Conservation (phyloP, 1,140 invertebrate species). For the Pseudomyrmex concolor region DNA sequence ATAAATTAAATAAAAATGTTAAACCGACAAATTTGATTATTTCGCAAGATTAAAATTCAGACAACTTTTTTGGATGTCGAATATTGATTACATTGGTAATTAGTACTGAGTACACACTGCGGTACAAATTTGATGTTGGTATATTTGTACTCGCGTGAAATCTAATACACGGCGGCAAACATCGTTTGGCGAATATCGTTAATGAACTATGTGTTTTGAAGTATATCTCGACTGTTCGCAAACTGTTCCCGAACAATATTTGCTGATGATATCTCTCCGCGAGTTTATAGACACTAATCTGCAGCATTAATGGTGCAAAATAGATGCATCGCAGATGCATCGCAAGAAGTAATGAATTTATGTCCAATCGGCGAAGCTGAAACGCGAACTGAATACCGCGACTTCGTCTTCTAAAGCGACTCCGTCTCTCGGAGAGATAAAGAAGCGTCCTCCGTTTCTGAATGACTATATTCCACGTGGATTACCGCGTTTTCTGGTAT, state of each 20-base stretch:
- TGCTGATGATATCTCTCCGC: background rate
- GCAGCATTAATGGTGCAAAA: background rate
- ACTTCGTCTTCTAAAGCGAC: conserved; percentile 49
- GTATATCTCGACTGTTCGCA: background rate
- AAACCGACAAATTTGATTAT: background rate
- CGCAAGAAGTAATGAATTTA: conserved; percentile 41
- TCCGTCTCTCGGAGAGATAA: conserved; percentile 29
- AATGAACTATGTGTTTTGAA: conserved; percentile 30
- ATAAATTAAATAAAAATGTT: conserved; percentile 1
- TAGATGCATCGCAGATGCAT: background rate
- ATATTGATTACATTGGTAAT: conserved; percentile 48
- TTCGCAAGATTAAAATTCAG: background rate
- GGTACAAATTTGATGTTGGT: conserved; percentile 24
- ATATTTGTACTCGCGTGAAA: conserved; percentile 15
- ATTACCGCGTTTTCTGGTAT: conserved; percentile 47
- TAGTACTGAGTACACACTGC: conserved; percentile 22
- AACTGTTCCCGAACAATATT: conserved; percentile 34
- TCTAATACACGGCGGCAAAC: conserved; percentile 27
- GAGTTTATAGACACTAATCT: background rate
- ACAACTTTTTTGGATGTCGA: conserved; percentile 33
- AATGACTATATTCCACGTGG: conserved; percentile 26
- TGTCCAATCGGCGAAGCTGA: conserved; percentile 34
- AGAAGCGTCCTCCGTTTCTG: conserved; percentile 14
- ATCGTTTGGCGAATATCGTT: conserved; percentile 12
- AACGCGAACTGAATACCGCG: conserved; percentile 28